Evolutionary conservation across 2,797 vertebrate species (phyloP), one percentile per base, ranked within the genome.

Genomic region (Geotrypetes seraphini): DNA sequence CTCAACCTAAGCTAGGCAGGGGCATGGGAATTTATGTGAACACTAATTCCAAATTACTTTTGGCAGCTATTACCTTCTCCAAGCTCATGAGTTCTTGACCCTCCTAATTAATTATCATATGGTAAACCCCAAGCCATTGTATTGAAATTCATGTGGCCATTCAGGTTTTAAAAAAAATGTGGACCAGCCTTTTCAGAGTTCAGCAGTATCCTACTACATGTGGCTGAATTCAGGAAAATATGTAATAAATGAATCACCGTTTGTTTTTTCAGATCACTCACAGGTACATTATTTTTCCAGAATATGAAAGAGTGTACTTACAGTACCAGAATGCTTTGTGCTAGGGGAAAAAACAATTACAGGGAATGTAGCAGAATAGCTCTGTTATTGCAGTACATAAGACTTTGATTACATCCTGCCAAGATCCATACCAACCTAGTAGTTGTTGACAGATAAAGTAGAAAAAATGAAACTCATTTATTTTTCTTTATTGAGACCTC

Each of bases 381-480:
- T 63, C 43, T 67, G 69, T 70, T 71, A 74, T 67, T 72, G 65
- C 54, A 66, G 62, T 71, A 70, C 71, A 64, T 68, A 68, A 77
- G 71, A 75, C 63, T 79, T 79, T 70, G 78, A 74, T 79, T 76
- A 74, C 62, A 71, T 57, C 54, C 62, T 68, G 66, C 68, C 64
- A 71, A 62, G 73, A 75, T 75, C 79, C 76, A 69, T 71, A 74
- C 67, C 63, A 71, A 55, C 60, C 60, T 71, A 61, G 68, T 66
- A 69, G 69, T 70, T 79, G 78, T 78, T 78, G 75, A 79, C 63
- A 75, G 71, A 78, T 79, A 79, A 78, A 81, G 68, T 72, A 74
- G 79, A 67, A 73, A 73, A 78, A 75, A 64, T 73, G 69, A 75
- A 80, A 78, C 62, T 71, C 69, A 72, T 76, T 79, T 70, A 73